Evolutionary conservation across 2,113 vertebrate species (phyloP), one percentile per base, ranked within the genome.

Genomic region (Myotis lucifugus): DNA sequence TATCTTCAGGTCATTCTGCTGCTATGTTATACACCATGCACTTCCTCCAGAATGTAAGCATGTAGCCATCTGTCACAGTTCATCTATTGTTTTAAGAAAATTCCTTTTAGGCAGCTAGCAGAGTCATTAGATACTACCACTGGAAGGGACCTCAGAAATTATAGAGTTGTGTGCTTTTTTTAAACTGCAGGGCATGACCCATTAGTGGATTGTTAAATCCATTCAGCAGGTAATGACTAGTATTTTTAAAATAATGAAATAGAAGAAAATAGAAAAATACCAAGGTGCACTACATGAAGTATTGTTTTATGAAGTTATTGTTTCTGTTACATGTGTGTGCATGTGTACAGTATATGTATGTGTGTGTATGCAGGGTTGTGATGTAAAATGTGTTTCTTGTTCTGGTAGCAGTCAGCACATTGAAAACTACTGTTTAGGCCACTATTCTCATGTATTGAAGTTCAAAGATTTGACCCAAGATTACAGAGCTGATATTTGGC

Each of bases 161-260:
- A 84, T 2, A n/a, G 74, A 83, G 50, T 83, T 93, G 64, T 91
- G 61, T 81, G 29, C 74, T 87, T 95, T 92, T 88, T 88, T 77
- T 83, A 91, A 88, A 94, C 85, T 52, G 5, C 19, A 56, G 69
- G 83, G 69, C 86, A 91, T 83, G 83, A 90, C 83, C 74, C 87
- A 93, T 94, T 74, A 97, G 56, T 81, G 79, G 64, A 66, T 37
- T 87, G 64, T 85, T 72, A 95, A 91, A 95, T 93, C 91, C 56
- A 91, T 93, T 95, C 76, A 94, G 56, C 74, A 95, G 93, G 85
- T 94, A 90, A 90, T 91, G 64, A 94, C 50, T 87, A 91, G 89
- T 27, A 84, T 91, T 96, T 96, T 76, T 59, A 66, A 76, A 88
- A 96, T 79, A 95, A 93, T 66, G 70, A 76, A 91, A 93, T 27